Conservation (phyloP, 2,113 vertebrate genomes). For the Toxostoma redivivum region DNA sequence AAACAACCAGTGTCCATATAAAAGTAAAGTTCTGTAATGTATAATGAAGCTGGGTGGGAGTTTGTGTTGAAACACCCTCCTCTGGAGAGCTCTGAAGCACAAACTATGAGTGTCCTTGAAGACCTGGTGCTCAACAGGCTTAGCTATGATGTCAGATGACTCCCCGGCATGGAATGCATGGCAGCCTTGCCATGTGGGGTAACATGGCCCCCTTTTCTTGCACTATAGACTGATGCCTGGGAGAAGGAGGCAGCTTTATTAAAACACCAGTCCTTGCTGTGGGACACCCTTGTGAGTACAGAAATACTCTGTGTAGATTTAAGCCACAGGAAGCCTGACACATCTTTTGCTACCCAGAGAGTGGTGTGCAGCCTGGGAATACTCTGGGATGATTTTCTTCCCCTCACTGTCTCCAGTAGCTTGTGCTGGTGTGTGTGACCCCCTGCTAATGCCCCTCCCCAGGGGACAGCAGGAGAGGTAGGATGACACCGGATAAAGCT, state of each 20-base stretch:
- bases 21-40: neutral
- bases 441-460: fast-evolving
- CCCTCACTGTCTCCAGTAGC: neutral
- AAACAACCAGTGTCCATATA: neutral
- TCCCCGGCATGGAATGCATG: neutral
- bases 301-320: neutral
- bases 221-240: too few relatives aligned
- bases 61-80: neutral
- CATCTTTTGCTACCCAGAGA: neutral
- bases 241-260: neutral
- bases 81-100: neutral
- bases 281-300: neutral
- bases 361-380: neutral
- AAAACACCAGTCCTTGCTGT: neutral
- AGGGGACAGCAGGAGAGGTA: neutral
- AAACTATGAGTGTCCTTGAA: neutral
- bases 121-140: neutral
- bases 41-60: neutral
- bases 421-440: neutral
- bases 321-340: neutral
- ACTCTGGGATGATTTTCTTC: neutral
- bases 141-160: neutral
- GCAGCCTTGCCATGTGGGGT: neutral
- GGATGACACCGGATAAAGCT: fast-evolving
- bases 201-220: neutral